A percentile compares a stretch with the other conserved stretches of the same genome.
Conservation (phyloP, 30 jellyfish, hydroid and myxozoan species). For the Pseudorhiza aurosa region DNA sequence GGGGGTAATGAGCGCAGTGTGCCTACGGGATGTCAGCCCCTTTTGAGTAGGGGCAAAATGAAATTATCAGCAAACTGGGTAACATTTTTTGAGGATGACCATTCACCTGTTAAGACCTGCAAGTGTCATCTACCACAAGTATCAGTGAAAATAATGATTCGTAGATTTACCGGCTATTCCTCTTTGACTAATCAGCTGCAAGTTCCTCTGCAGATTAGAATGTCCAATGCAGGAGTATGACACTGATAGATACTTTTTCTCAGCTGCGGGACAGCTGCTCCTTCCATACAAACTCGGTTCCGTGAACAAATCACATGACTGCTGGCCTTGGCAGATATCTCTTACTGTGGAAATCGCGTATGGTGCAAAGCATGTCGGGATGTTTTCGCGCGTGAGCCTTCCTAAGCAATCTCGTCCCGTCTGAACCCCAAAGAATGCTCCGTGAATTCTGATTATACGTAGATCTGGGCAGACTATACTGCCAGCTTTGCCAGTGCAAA, state of each 20-base stretch:
- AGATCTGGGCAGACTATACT: conserved; percentile 88
- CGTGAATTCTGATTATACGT: conserved; percentile 65
- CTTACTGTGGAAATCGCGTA: conserved; percentile 75
- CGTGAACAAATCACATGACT: conserved; percentile 94
- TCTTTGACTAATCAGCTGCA: conserved; percentile 32
- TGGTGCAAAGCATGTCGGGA: conserved; percentile 95
- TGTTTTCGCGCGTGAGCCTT: conserved; percentile 64
- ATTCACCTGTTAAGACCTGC: too few species aligned
- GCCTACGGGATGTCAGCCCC: too few species aligned
- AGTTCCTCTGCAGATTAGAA: conserved; percentile 53
- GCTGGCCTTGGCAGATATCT: conserved; percentile 95
- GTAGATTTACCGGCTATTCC: conserved; percentile 45
- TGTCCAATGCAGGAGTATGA: conserved; percentile 90
- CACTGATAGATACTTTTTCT: conserved; percentile 75
- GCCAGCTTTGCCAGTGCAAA: conserved; percentile 86
- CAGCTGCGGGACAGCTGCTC: conserved; percentile 73
- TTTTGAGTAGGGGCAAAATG: too few species aligned
- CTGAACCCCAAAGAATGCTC: conserved; percentile 93
- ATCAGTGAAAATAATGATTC: background rate
- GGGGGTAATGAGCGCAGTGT: too few species aligned
- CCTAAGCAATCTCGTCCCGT: conserved; percentile 90
- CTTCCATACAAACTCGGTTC: conserved; percentile 85
- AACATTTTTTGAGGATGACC: too few species aligned
- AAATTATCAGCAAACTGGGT: too few species aligned
- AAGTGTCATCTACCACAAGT: background rate